Evolutionary conservation across 2,888 invertebrate genomes (phyloP).

Genomic region (Eumacrocentrus americanus): DNA sequence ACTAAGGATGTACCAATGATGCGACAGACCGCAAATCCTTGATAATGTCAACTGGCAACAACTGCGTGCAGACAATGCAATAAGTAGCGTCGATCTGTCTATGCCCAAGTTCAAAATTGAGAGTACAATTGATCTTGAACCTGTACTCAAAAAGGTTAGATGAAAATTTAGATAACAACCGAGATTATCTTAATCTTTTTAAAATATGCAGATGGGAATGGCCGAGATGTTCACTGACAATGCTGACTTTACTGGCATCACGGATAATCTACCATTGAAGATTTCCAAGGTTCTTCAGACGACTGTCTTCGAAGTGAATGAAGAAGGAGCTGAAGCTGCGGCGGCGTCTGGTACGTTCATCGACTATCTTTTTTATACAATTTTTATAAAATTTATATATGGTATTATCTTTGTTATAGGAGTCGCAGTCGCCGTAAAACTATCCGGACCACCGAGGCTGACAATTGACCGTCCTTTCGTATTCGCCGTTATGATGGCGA

Average conservation of each 20-base stretch:
- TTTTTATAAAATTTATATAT: background rate
- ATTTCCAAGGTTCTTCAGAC: conserved; percentile 81
- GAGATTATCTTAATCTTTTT: background rate
- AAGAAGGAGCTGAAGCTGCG: conserved; percentile 75
- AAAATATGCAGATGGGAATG: conserved; percentile 71
- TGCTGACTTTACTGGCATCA: conserved; percentile 72
- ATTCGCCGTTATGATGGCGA: background rate
- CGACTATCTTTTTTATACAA: background rate
- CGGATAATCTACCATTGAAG: conserved; percentile 63
- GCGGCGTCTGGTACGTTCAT: conserved; percentile 64
- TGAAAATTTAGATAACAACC: background rate
- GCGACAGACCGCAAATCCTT: conserved; percentile 64
- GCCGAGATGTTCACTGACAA: conserved; percentile 66
- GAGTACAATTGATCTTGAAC: conserved; percentile 65
- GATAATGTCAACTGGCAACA: background rate
- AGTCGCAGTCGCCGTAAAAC: conserved; percentile 12
- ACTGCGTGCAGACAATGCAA: conserved; percentile 47
- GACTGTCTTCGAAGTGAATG: conserved; percentile 64
- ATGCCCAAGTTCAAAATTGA: conserved; percentile 84
- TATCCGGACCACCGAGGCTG: background rate
- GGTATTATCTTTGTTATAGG: background rate
- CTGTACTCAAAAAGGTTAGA: background rate
- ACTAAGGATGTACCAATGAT: conserved; percentile 75
- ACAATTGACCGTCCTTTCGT: conserved; percentile 6
- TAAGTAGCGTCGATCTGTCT: conserved; percentile 68